Evolutionary conservation across 2,888 invertebrate genomes (phyloP), one percentile per base, ranked within the genome.

Genomic region (Stegana nigrithorax): DNA sequence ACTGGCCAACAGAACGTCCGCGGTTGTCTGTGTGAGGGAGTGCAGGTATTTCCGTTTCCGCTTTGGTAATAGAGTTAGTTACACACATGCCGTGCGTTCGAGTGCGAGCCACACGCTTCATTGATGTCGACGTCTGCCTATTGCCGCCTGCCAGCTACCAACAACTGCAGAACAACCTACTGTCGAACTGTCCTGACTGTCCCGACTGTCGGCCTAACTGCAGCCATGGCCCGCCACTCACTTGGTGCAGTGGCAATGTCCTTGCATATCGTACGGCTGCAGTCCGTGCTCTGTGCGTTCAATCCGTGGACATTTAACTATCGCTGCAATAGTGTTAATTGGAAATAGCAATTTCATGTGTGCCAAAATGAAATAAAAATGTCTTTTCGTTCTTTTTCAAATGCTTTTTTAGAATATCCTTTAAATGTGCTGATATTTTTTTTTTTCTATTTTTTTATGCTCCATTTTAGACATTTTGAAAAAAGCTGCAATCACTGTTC

Each of bases 1-100:
- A n/a, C n/a, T n/a, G n/a, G n/a, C n/a, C n/a, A n/a, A n/a, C n/a
- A n/a, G 21, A 19, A 21, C 36, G 19, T 55, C 53, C 53, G 53
- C 23, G 53, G 32, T 55, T 32, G 21, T 55, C 45, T 66, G 25
- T 56, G 32, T 47, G 21, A 21, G 47, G 29, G 23, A 44, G 39
- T 32, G 19, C 19, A 58, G 64, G 68, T 69, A 64, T 70, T 75
- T 78, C 73, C 77, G 77, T 75, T 76, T 81, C 76, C 80, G 82
- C 71, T 80, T 80, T 73, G 82, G 78, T 81, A 81, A 81, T 81
- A 76, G 80, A 81, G 81, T 81, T 81, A 81, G 82, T 81, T 77
- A 77, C 77, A 80, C 72, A 80, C 72, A 73, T 68, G 64, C 62
- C 55, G 23, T 19, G 39, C 56, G 23, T 65, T 47, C 64, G 64